Percentiles rank a stretch among this genome's conserved stretches.
Conservation (phyloP, 2,797 vertebrate genomes). For the Sebastes minor region DNA sequence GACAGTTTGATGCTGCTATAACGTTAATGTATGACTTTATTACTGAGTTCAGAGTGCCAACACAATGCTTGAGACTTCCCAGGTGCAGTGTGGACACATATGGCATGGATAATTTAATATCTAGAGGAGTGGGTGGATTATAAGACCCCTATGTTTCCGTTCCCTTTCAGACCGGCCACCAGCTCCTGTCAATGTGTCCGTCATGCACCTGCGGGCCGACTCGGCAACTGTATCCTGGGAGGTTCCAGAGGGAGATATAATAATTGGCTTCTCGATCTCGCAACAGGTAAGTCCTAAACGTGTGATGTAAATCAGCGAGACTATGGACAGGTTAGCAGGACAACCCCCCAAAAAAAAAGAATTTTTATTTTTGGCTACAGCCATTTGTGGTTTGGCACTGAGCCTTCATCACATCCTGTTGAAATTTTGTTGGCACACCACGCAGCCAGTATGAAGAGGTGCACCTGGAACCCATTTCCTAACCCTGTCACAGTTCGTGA, state of each 20-base stretch:
- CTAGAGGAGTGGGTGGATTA: neutral
- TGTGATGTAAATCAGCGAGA: neutral
- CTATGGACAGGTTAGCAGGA: neutral
- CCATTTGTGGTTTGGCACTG: constrained; percentile 22
- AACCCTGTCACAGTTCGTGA: neutral
- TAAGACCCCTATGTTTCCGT: neutral
- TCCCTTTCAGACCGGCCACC: constrained; percentile 88
- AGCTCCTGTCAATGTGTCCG: constrained; percentile 95
- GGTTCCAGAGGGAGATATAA: constrained; percentile 94
- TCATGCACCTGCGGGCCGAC: constrained; percentile 93
- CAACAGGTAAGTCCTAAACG: constrained; percentile 87
- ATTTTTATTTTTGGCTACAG: constrained; percentile 12
- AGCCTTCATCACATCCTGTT: neutral
- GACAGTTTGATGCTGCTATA: no score
- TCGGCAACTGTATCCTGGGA: constrained; percentile 97
- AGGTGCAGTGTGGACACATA: constrained; percentile 2
- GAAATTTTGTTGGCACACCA: constrained; percentile 7
- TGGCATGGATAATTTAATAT: neutral
- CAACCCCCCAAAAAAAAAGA: no score
- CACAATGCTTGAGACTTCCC: neutral
- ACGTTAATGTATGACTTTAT: no score
- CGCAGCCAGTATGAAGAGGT: neutral
- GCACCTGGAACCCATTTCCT: constrained; percentile 26
- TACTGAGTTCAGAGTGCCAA: neutral
- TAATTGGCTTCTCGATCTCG: constrained; percentile 97